Evolutionary conservation across 2,888 invertebrate genomes (phyloP).

Genomic region (Spisula solida): DNA sequence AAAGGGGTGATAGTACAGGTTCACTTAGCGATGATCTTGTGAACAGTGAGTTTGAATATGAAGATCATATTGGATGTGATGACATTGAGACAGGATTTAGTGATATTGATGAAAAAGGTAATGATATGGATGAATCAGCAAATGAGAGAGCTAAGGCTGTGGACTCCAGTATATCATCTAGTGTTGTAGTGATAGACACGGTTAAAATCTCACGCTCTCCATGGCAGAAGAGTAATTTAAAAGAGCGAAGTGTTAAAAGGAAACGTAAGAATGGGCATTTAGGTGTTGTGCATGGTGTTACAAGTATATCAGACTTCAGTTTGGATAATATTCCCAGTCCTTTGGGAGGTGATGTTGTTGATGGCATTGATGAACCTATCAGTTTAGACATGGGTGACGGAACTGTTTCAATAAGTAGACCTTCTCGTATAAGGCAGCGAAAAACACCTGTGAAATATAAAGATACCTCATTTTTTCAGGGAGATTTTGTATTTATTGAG

Average conservation of each 20-base stretch:
- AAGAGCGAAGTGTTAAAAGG: constrained; percentile 13
- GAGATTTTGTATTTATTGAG: constrained; percentile 72
- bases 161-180: constrained; percentile 43
- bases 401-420: constrained; percentile 56
- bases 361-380: constrained; percentile 34
- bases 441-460: constrained; percentile 70
- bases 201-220: constrained; percentile 58
- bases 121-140: constrained; percentile 47
- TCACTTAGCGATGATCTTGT: constrained; percentile 65
- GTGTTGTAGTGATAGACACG: constrained; percentile 46
- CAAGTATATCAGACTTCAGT: neutral
- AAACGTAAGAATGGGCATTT: constrained; percentile 20
- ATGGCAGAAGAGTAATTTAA: constrained; percentile 60
- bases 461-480: constrained; percentile 70
- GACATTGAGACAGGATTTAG: constrained; percentile 64
- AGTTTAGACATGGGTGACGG: constrained; percentile 67
- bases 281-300: neutral
- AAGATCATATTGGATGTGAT: constrained; percentile 73
- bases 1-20: constrained; percentile 62
- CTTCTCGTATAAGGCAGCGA: constrained; percentile 54
- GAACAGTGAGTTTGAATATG: constrained; percentile 68
- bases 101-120: constrained; percentile 62
- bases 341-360: constrained; percentile 45
- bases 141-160: constrained; percentile 31
- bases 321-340: constrained; percentile 52